phyloP scores from a whole-genome alignment of 1,140 invertebrate species.

The Drosophila bocki region DNA sequence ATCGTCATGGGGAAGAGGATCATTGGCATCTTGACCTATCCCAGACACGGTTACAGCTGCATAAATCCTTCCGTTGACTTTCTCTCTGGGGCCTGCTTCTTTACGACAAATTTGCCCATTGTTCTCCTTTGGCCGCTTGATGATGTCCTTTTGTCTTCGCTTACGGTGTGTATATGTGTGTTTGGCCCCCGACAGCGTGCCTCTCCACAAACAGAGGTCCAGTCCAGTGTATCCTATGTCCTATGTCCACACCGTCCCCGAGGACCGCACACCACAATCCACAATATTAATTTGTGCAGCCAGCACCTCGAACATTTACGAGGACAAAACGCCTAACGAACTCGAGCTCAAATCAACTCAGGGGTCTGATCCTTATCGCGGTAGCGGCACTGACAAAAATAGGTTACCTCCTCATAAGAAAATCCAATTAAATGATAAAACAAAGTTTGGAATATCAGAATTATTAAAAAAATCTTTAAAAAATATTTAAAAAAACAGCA shows the following conservation, averaged over 20 bases:
- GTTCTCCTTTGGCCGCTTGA: constrained; percentile 57
- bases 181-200: constrained; percentile 63
- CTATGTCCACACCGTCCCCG: constrained; percentile 19
- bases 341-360: constrained; percentile 48
- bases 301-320: constrained; percentile 71
- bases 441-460: not conserved
- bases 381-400: constrained; percentile 24
- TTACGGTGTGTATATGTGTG: constrained; percentile 40
- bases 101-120: constrained; percentile 82
- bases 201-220: constrained; percentile 19
- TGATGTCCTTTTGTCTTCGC: constrained; percentile 78
- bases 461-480: not conserved
- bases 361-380: constrained; percentile 55
- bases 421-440: not conserved
- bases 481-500: not conserved
- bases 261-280: constrained; percentile 70
- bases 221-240: constrained; percentile 10
- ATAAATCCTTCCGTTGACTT: constrained; percentile 72
- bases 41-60: constrained; percentile 60
- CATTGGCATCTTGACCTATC: constrained; percentile 43
- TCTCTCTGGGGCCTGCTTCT: constrained; percentile 61
- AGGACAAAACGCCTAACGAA: constrained; percentile 71
- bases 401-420: not conserved
- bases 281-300: constrained; percentile 81
- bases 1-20: constrained; percentile 6